Percentiles rank a stretch among this genome's conserved stretches.
Conservation (phyloP, 35 echinoderm and acorn worm genomes). For the Strongylocentrotus purpuratus region DNA sequence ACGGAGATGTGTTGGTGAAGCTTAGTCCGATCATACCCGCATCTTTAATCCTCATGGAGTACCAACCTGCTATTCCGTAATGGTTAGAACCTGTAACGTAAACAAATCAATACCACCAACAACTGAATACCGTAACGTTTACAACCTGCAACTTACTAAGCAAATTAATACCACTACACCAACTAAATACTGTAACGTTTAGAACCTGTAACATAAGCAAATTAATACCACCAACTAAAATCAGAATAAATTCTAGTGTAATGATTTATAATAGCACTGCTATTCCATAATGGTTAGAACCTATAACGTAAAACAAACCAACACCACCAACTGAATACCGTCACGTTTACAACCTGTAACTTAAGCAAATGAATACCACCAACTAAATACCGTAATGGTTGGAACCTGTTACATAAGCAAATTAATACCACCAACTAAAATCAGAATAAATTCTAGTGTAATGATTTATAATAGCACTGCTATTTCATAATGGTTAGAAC, state of each 20-base stretch:
- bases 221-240: neutral
- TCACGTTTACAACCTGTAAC: conserved; percentile 73
- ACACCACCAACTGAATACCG: too few species aligned
- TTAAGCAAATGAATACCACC: conserved; percentile 92
- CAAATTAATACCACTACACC: too few species aligned
- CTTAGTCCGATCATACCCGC: conserved; percentile 83
- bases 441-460: neutral
- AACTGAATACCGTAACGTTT: too few species aligned
- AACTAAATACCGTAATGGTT: conserved; percentile 96
- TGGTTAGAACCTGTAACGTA: conserved; percentile 86
- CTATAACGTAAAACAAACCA: too few species aligned
- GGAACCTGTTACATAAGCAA: conserved; percentile 68
- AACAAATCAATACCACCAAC: neutral
- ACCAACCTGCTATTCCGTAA: conserved; percentile 97
- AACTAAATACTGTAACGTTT: too few species aligned
- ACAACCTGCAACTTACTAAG: too few species aligned
- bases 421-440: neutral
- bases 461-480: too few species aligned
- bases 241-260: too few species aligned
- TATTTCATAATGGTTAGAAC: too few species aligned
- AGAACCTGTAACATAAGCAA: neutral
- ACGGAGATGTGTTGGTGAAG: conserved; percentile 90
- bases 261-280: too few species aligned
- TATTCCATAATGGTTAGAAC: too few species aligned
- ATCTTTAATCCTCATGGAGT: conserved; percentile 71